These are phyloP conservation scores for Montipora sp. DNA, from an alignment of 64 coral and sea anemone genomes.

Conservation along the genomic window DNA sequence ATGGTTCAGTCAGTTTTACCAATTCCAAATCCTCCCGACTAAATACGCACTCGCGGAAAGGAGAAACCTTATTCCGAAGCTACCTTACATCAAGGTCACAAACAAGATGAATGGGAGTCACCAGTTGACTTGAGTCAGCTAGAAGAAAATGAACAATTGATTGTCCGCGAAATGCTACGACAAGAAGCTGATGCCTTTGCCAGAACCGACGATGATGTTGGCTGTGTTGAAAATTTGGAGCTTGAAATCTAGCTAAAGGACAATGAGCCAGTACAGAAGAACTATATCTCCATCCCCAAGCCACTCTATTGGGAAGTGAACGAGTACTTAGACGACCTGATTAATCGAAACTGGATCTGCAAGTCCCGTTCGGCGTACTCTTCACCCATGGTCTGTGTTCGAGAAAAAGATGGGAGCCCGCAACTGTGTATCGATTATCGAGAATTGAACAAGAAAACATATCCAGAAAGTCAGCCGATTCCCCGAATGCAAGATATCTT, in stretches of 20 bases:
- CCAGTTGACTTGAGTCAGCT: constrained; percentile 44
- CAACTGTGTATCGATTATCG: too few relatives aligned
- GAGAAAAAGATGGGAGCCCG: too few relatives aligned
- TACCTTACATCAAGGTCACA: not conserved
- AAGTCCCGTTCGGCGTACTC: too few relatives aligned
- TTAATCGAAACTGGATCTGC: too few relatives aligned
- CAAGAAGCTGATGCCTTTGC: constrained; percentile 59
- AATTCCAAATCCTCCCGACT: not conserved
- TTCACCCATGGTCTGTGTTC: too few relatives aligned
- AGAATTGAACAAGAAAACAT: too few relatives aligned
- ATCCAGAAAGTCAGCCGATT: too few relatives aligned
- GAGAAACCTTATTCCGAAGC: not conserved
- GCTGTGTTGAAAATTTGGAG: constrained; percentile 52
- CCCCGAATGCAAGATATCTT: too few relatives aligned
- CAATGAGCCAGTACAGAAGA: constrained; percentile 42
- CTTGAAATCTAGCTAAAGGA: constrained; percentile 60
- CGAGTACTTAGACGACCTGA: too few relatives aligned
- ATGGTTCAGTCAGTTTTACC: constrained; percentile 45
- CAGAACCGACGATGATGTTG: constrained; percentile 28
- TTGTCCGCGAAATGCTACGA: constrained; percentile 61
- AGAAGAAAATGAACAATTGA: constrained; percentile 11
- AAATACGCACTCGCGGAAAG: not conserved
- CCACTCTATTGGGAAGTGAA: constrained; percentile 40
- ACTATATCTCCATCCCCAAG: constrained; percentile 51
- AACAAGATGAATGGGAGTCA: not conserved